Base-by-base conservation (phyloP, 2,113 vertebrate species). In the Desmodus rotundus region DNA sequence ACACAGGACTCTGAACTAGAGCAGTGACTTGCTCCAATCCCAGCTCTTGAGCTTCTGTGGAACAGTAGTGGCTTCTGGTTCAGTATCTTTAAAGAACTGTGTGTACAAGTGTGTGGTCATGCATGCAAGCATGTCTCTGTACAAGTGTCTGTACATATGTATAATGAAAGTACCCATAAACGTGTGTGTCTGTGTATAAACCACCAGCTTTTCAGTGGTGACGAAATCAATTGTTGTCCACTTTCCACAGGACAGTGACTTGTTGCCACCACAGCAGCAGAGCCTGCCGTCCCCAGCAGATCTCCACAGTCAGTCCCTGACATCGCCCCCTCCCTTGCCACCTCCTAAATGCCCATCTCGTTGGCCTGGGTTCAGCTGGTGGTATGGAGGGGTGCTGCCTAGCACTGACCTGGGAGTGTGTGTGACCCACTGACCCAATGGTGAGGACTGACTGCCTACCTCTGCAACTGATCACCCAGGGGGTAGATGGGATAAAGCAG, bases 371-470 rank as follows among this genome's bases (percentile, higher is more conserved):
- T 95, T 97, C 97, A 97, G 24, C 97, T 95, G 97, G 96, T 98
- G 95, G 97, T 97, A 99, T 99, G 99, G 98, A 99, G 98, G 98
- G 98, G 98, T 98, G 97, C 98, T 98, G 98, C 98, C 98, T 97
- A 98, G 95, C 98, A 97, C 98, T 98, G 98, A 98, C 97, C 97
- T 98, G 98, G 97, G 96, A 98, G 97, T 97, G 97, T 97, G 98
- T 98, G 98, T 99, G 98, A 99, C 98, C 98, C 97, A 97, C 98
- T 97, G 98, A 99, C 93, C 98, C 98, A 98, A 99, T 99, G 99
- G 99, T 99, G 98, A 99, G 98, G 87, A 97, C 58, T 65, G 19
- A 80, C 36, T 96, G 16, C 83, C 85, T 2, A n/a, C 56, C 9
- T 73, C 52, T 84, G 15, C 28, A 86, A 19, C 41, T 93, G 56